A percentile compares a stretch with the other conserved stretches of the same genome.
These are phyloP conservation scores for Drosophila ambigua DNA, from an alignment of 1,140 invertebrate genomes.

Conservation along the genomic window DNA sequence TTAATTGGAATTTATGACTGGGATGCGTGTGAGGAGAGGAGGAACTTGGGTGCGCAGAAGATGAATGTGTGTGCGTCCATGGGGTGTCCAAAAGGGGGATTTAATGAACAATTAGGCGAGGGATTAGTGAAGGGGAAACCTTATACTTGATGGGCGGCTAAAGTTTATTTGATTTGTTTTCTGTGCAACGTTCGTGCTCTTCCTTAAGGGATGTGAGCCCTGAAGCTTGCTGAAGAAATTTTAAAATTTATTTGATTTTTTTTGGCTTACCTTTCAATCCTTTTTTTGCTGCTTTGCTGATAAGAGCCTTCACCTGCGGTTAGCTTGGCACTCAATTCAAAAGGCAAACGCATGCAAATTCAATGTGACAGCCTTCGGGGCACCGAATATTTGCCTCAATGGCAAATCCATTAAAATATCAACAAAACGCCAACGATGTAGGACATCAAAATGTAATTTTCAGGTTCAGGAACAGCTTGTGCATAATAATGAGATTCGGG, in stretches of 20 bases:
- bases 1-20: constrained; percentile 74
- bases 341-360: constrained; percentile 63
- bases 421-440: constrained; percentile 71
- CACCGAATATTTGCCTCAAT: constrained; percentile 61
- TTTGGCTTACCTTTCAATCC: neutral
- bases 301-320: constrained; percentile 47
- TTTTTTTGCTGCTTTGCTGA: constrained; percentile 8
- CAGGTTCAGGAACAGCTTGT: constrained; percentile 62
- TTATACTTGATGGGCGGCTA: constrained; percentile 20
- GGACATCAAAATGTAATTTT: constrained; percentile 80
- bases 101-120: constrained; percentile 67
- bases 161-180: constrained; percentile 4
- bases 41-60: constrained; percentile 1
- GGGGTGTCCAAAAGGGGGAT: constrained; percentile 28
- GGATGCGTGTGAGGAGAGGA: constrained; percentile 52
- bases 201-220: no score
- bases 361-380: constrained; percentile 43
- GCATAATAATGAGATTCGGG: constrained; percentile 68
- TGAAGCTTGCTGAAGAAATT: no score
- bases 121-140: constrained; percentile 37
- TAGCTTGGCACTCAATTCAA: constrained; percentile 55
- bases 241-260: constrained; percentile 9
- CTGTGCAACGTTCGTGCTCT: neutral
- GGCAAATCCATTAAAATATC: constrained; percentile 79
- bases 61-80: constrained; percentile 30